Evolutionary conservation across 2,888 invertebrate species (phyloP).

Genomic region (Stegophylla sp.): DNA sequence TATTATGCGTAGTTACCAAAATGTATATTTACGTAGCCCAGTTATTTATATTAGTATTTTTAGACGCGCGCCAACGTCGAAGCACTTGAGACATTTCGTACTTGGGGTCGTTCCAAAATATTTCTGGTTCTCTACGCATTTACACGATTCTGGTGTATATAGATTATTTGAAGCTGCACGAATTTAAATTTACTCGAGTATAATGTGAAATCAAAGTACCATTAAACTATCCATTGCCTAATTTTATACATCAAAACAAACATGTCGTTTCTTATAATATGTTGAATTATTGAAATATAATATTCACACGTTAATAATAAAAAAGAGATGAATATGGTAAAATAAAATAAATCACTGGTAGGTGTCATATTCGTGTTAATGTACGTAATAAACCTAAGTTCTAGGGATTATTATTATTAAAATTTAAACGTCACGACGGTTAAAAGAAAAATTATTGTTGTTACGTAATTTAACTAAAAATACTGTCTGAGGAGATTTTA

Average conservation of each 20-base stretch:
- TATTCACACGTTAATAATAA: no score
- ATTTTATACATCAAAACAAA: background rate
- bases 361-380: no score
- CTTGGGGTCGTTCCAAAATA: constrained; percentile 48
- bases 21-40: constrained; percentile 38
- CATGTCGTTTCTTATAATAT: background rate
- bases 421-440: no score
- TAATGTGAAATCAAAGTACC: background rate
- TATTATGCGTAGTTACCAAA: constrained; percentile 42
- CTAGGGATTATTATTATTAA: no score
- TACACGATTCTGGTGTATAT: background rate
- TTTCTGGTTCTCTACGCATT: constrained; percentile 23
- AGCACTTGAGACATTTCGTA: constrained; percentile 45
- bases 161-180: constrained; percentile 7
- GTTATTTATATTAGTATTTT: constrained; percentile 55
- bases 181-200: background rate
- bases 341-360: no score
- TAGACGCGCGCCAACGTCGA: constrained; percentile 19
- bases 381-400: no score
- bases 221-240: background rate
- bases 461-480: no score
- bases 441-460: no score
- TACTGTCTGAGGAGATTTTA: no score
- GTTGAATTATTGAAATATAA: no score
- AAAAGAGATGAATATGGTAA: no score